Base-by-base conservation (phyloP, 2,113 vertebrate genomes). In the Seriola dumerili region DNA sequence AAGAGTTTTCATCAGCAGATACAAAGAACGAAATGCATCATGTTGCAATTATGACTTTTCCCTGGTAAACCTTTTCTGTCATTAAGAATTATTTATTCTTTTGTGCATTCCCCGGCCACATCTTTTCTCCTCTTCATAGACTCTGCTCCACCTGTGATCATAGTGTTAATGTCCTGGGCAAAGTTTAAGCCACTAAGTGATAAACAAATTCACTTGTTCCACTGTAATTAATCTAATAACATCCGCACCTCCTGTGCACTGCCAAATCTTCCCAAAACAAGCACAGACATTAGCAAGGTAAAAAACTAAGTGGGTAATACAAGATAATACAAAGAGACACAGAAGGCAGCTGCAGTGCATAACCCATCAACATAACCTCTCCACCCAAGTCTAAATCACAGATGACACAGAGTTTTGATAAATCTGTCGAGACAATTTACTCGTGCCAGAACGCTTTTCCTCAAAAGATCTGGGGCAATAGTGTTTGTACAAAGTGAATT, bases 141-240 rank as follows among this genome's bases (percentile, higher is more conserved):
- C 25, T 9, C 29, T 11, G 19, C 55, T 72, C 42, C 23, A 72
- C 23, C 13, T 57, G 23, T 36, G 25, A 50, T 46, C 5, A 52
- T 23, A 6, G 66, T 17, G 50, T 66, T 78, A 78, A 81, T 67
- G n/a, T 58, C 25, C 40, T 62, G 40, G 50, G 59, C 81, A 66
- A 65, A 65, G 66, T 57, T 80, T 58, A 79, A 88, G 69, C 69
- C 34, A 55, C 34, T 46, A 59, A 71, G 42, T 19, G n/a, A 71
- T 59, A 70, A 84, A 63, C 3, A 23, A 52, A 79, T 58, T 72
- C 2, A 34, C 42, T 72, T 58, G 58, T 71, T 86, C 58, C 44
- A 68, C n/a, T 48, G 62, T 66, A 69, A 84, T 76, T 64, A 86
- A 87, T 89, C 67, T 55, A 84, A 88, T 52, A 78, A 54, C 32